Conservation (phyloP, 2,888 invertebrate species). For the Lypha dubia region DNA sequence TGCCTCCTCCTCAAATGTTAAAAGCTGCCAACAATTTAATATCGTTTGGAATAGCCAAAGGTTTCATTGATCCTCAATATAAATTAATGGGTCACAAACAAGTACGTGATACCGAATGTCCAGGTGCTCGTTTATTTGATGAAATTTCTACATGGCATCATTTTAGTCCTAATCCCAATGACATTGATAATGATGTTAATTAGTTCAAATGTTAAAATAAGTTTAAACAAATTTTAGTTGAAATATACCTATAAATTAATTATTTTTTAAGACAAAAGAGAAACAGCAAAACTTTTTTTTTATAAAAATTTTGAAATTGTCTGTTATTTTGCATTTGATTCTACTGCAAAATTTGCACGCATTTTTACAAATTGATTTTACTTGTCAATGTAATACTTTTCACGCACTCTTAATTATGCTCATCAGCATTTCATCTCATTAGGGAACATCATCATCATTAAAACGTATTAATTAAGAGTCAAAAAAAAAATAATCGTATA, state of each 20-base stretch:
- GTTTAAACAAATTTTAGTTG: conserved; percentile 30
- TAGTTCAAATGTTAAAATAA: conserved; percentile 17
- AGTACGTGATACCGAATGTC: conserved; percentile 87
- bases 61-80: conserved; percentile 86
- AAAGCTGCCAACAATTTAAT: conserved; percentile 86
- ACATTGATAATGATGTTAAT: conserved; percentile 74
- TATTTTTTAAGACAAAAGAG: not conserved
- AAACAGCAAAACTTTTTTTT: no score
- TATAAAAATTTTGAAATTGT: not conserved
- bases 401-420: not conserved
- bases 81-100: conserved; percentile 87
- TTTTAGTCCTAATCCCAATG: conserved; percentile 82
- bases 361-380: not conserved
- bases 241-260: conserved; percentile 22
- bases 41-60: conserved; percentile 85
- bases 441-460: conserved; percentile 30
- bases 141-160: conserved; percentile 87
- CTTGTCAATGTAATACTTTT: not conserved
- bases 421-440: conserved; percentile 17
- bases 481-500: conserved; percentile 19
- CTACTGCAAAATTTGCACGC: not conserved
- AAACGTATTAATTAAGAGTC: conserved; percentile 52
- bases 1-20: conserved; percentile 86
- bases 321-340: not conserved
- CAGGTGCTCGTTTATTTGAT: conserved; percentile 86